A percentile compares a stretch with the other conserved stretches of the same genome.
These are phyloP conservation scores for Drosophila pegasa DNA, from an alignment of 2,888 invertebrate genomes.

Conservation along the genomic window DNA sequence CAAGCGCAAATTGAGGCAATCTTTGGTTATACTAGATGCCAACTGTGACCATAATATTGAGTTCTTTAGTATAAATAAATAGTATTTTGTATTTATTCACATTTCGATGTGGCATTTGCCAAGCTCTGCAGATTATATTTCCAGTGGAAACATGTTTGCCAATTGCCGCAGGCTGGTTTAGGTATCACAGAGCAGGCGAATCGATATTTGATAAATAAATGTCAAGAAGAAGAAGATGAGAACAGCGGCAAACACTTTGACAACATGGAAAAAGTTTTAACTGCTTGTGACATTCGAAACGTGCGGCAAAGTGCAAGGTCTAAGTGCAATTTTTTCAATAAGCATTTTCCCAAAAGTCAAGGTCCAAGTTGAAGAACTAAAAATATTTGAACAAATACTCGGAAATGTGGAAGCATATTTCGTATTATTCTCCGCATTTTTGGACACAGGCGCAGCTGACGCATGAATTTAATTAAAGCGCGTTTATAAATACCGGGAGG, in stretches of 20 bases:
- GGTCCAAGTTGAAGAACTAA: conserved; percentile 23
- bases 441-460: conserved; percentile 26
- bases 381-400: conserved; percentile 4
- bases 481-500: conserved; percentile 60
- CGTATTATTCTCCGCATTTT: neutral
- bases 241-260: conserved; percentile 30
- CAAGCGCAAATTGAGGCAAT: neutral
- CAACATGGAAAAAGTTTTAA: conserved; percentile 44
- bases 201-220: conserved; percentile 34
- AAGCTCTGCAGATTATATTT: conserved; percentile 28
- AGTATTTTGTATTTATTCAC: conserved; percentile 22
- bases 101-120: conserved; percentile 16
- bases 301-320: conserved; percentile 38
- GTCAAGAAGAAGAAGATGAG: neutral
- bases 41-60: conserved; percentile 11
- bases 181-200: conserved; percentile 30
- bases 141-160: conserved; percentile 5
- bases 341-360: conserved; percentile 15
- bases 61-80: conserved; percentile 28
- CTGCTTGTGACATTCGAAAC: conserved; percentile 47
- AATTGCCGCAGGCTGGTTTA: neutral
- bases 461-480: conserved; percentile 66
- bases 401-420: neutral
- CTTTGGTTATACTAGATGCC: neutral
- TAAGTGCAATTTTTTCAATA: conserved; percentile 35